phyloP scores from a whole-genome alignment of 2,797 vertebrate genomes.

The Triplophysa yarkandensis region DNA sequence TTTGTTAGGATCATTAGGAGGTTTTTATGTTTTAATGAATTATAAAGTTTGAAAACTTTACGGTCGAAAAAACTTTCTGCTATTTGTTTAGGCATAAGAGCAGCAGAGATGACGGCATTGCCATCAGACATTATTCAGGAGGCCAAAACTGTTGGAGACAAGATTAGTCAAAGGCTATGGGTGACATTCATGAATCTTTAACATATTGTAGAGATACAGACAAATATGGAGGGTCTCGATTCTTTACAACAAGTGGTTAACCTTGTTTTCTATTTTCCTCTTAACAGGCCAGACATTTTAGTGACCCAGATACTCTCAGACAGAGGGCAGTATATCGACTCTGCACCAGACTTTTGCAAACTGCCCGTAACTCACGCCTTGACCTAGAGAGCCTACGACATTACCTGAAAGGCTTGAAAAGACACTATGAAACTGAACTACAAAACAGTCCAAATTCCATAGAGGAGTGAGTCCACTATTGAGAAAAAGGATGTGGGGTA shows the following conservation, averaged over 20 bases:
- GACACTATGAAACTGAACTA: slow-evolving; percentile 80
- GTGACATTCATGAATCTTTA: slow-evolving; percentile 64
- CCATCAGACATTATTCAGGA: slow-evolving; percentile 82
- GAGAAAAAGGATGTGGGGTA: slow-evolving; percentile 51
- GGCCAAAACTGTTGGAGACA: slow-evolving; percentile 82
- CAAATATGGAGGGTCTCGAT: neutral
- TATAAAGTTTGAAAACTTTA: neutral
- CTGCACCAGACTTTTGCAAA: slow-evolving; percentile 85
- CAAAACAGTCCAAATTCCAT: slow-evolving; percentile 56
- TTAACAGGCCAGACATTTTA: slow-evolving; percentile 81
- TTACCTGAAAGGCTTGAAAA: slow-evolving; percentile 88
- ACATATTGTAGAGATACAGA: neutral
- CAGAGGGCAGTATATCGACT: slow-evolving; percentile 84
- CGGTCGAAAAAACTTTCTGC: neutral
- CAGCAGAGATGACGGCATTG: slow-evolving; percentile 89
- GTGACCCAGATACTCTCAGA: slow-evolving; percentile 78
- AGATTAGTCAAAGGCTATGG: slow-evolving; percentile 83
- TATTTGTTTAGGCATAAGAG: slow-evolving; percentile 83
- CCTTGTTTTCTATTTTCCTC: slow-evolving; percentile 12
- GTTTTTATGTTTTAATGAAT: neutral
- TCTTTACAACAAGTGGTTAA: neutral
- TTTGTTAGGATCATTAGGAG: slow-evolving; percentile 58
- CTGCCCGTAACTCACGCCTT: slow-evolving; percentile 89
- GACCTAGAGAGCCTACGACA: slow-evolving; percentile 85
- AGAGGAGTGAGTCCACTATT: slow-evolving; percentile 38